A percentile compares a stretch with the other conserved stretches of the same genome.
Conservation (phyloP, 2,888 invertebrate genomes). For the Trachelus tabidus region DNA sequence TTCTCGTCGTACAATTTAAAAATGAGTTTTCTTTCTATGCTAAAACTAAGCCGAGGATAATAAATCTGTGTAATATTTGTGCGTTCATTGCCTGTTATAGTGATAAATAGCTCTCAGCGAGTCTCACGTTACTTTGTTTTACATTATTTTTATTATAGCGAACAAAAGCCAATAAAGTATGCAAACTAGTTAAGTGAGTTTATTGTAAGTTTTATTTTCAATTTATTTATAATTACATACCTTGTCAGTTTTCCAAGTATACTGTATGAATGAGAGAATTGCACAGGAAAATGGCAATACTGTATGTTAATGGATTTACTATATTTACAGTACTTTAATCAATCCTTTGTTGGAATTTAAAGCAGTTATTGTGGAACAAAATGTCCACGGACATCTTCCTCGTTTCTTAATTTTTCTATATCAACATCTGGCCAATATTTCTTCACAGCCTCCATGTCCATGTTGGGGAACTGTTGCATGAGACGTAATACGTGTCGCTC, state of each 20-base stretch:
- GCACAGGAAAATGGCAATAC: conserved; percentile 7
- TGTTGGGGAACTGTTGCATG: conserved; percentile 80
- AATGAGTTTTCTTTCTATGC: conserved; percentile 15
- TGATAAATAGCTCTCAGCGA: background rate
- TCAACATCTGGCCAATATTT: conserved; percentile 82
- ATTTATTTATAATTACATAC: background rate
- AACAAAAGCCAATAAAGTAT: conserved; percentile 29
- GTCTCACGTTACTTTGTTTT: background rate
- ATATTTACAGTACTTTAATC: conserved; percentile 9
- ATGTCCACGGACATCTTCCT: conserved; percentile 74
- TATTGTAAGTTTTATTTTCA: background rate
- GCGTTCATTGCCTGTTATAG: background rate
- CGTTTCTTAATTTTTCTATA: conserved; percentile 73
- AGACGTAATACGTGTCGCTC: conserved; percentile 49
- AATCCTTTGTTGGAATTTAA: background rate
- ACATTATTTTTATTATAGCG: background rate
- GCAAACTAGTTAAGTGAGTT: conserved; percentile 41
- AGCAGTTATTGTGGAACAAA: conserved; percentile 64
- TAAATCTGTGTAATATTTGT: background rate
- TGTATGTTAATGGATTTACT: conserved; percentile 6
- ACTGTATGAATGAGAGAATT: background rate
- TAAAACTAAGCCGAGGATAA: background rate
- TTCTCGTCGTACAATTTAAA: background rate
- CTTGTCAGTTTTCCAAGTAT: background rate
- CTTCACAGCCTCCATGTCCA: conserved; percentile 77